Evolutionary conservation across 2,888 invertebrate species (phyloP), one percentile per base, ranked within the genome.

Genomic region (Drosophila recens): DNA sequence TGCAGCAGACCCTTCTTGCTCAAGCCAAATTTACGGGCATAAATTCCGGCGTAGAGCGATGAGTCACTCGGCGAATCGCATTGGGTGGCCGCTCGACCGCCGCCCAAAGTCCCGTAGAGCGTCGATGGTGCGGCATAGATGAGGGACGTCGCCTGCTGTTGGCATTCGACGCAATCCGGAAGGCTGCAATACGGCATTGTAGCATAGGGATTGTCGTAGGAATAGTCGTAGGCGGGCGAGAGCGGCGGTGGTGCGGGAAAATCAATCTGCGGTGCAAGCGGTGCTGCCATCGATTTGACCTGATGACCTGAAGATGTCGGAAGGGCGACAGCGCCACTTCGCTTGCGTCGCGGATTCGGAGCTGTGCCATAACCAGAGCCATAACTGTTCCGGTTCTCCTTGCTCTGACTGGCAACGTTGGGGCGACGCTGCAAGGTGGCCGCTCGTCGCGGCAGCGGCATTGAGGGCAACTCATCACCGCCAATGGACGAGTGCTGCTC

Each of bases 1-100:
- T 96, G 96, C 52, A 96, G 93, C 86, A 96, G 95, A 59, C 97
- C 96, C 89, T 96, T 96, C 83, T 95, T 95, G 88, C 96, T 96
- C 69, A 96, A 93, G 75, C 96, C 96, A 92, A 96, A 92, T 88
- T 91, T 92, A 85, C 90, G 90, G 11, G 84, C 87, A 74, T 91
- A 92, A 83, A 90, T 92, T 86, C 91, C 91, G 74, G 90, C 87
- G 75, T 92, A 91, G 83, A 92, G 84, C 80, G 92, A 92, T 11
- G 90, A 90, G 68, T 89, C 66, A 80, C 84, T 64, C 3, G 80
- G 80, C n/a, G 77, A 62, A 45, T 67, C 76, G 5, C 54, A 56
- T 5, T 82, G 82, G 2, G 36, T 64, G 11, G 40, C 56, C 30
- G 27, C 57, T 13, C 65, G 53, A 2, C 52, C 67, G 13, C 59